Evolutionary conservation across 2,888 invertebrate species (phyloP).

Genomic region (Sussaba pulchella): DNA sequence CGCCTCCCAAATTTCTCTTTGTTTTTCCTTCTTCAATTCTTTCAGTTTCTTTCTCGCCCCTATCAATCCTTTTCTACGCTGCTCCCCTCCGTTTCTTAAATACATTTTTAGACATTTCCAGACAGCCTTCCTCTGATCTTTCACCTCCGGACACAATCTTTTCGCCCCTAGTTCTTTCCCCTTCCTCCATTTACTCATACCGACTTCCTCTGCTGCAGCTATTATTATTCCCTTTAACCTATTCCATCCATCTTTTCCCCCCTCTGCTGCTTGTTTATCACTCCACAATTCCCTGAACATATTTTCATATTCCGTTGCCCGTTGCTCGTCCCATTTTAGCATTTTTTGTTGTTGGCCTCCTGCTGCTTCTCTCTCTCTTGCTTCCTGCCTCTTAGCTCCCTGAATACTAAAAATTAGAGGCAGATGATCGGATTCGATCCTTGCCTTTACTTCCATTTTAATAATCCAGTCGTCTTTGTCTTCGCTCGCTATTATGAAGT

Average conservation of each 20-base stretch:
- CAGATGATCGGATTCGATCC: slow-evolving; percentile 1
- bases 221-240: no score
- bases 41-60: not conserved
- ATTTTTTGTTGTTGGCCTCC: not conserved
- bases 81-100: not conserved
- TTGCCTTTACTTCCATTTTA: no score
- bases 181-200: not conserved
- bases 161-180: not conserved
- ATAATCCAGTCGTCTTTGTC: no score
- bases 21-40: not conserved
- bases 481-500: no score
- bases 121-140: not conserved
- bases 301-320: not conserved
- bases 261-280: not conserved
- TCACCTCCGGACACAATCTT: not conserved
- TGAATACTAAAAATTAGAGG: not conserved
- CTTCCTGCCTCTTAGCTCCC: not conserved
- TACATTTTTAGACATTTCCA: not conserved
- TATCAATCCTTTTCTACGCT: not conserved
- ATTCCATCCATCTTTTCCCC: not conserved
- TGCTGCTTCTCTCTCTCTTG: not conserved
- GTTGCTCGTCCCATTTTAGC: not conserved
- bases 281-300: not conserved
- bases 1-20: not conserved
- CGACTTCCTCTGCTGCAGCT: no score